Evolutionary conservation across 1,140 invertebrate species (phyloP).

Genomic region (Oedothorax gibbosus): DNA sequence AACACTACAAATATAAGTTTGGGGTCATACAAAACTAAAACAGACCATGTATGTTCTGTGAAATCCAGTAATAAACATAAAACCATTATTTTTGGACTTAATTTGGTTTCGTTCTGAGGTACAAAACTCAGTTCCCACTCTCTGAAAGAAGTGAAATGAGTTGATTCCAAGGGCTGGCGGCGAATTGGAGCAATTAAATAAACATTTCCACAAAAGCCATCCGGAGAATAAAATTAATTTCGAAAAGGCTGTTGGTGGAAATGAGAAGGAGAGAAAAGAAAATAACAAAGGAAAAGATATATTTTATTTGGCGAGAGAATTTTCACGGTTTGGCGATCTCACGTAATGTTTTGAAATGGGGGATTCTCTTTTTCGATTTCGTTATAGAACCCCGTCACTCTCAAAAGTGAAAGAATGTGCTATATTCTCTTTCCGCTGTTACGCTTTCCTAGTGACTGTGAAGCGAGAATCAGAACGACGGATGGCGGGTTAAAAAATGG

Average conservation of each 20-base stretch:
- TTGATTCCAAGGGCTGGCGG: conserved; percentile 2
- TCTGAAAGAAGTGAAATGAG: conserved; percentile 32
- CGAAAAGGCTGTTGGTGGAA: conserved; percentile 23
- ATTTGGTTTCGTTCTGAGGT: too few relatives aligned
- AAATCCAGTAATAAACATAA: too few relatives aligned
- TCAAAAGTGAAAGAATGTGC: conserved; percentile 29
- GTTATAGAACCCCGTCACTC: conserved; percentile 20
- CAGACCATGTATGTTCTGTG: too few relatives aligned
- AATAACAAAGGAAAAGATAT: neutral
- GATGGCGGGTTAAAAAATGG: conserved; percentile 10
- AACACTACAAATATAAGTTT: too few relatives aligned
- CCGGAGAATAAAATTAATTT: conserved; percentile 31
- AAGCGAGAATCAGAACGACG: conserved; percentile 6
- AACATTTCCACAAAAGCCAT: conserved; percentile 17
- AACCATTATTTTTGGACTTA: too few relatives aligned
- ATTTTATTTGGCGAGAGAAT: conserved; percentile 30
- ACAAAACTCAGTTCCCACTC: too few relatives aligned
- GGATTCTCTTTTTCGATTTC: conserved; percentile 3
- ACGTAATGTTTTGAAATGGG: conserved; percentile 2
- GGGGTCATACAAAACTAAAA: too few relatives aligned
- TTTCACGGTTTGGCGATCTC: conserved; percentile 27
- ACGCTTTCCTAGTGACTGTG: neutral
- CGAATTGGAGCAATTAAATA: conserved; percentile 35
- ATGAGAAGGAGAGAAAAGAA: neutral
- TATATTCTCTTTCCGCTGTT: conserved; percentile 21